Conservation (phyloP, 2,888 invertebrate genomes). For the Schrankia costaestrigalis region DNA sequence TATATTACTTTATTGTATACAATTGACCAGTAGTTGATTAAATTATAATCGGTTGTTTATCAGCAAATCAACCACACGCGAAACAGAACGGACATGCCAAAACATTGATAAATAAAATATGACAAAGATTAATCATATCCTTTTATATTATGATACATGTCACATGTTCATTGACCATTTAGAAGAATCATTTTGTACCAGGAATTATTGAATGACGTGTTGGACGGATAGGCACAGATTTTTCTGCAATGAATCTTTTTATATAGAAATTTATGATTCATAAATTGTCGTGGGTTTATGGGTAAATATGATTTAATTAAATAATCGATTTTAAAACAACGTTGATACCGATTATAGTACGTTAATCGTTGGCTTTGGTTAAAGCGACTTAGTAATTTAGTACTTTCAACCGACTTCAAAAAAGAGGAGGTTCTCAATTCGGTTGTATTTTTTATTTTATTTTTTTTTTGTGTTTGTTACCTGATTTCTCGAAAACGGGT, state of each 20-base stretch:
- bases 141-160: slow-evolving; percentile 9
- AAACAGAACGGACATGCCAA: slow-evolving; percentile 8
- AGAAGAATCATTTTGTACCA: slow-evolving; percentile 39
- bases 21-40: no score
- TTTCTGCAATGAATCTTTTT: slow-evolving; percentile 67
- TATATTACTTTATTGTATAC: no score
- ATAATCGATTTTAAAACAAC: no score
- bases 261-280: slow-evolving; percentile 68
- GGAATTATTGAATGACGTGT: slow-evolving; percentile 58
- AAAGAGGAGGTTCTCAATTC: no score
- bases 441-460: no score
- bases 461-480: no score
- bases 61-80: slow-evolving; percentile 7
- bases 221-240: slow-evolving; percentile 65
- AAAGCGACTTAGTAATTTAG: no score
- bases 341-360: no score
- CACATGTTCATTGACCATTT: slow-evolving; percentile 24
- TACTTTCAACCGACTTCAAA: no score
- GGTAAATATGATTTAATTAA: no score
- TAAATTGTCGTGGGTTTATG: slow-evolving; percentile 37
- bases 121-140: slow-evolving; percentile 22
- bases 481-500: no score
- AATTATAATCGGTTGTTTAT: neutral
- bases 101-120: slow-evolving; percentile 4
- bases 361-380: no score